phyloP scores from a whole-genome alignment of 2,797 vertebrate species.

The Passerculus sandwichensis region DNA sequence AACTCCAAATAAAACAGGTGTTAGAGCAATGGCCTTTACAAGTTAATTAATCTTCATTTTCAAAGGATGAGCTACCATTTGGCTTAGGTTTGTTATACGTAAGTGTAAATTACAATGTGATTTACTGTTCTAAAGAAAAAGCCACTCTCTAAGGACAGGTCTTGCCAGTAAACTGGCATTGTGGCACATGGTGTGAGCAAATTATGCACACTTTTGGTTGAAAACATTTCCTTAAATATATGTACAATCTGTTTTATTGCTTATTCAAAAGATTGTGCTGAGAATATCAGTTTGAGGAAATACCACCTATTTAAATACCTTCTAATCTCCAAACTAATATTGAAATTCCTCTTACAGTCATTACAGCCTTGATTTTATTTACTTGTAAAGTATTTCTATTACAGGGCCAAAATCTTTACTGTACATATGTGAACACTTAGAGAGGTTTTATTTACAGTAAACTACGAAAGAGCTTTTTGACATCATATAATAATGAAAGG shows the following conservation, averaged over 20 bases:
- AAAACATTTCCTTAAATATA: background rate
- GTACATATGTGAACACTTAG: background rate
- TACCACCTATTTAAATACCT: background rate
- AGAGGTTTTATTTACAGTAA: background rate
- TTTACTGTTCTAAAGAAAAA: conserved; percentile 24
- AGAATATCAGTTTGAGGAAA: background rate
- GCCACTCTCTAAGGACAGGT: background rate
- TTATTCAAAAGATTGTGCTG: background rate
- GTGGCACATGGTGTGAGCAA: background rate
- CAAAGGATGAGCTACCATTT: conserved; percentile 4
- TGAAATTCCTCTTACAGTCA: background rate
- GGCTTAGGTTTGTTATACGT: background rate
- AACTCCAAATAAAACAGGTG: conserved; percentile 66
- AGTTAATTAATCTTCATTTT: conserved; percentile 69
- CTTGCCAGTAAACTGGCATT: background rate
- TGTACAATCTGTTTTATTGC: background rate
- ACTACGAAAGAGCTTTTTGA: background rate
- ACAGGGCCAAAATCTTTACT: background rate
- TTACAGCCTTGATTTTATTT: background rate
- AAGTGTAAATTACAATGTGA: background rate
- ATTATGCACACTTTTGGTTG: background rate
- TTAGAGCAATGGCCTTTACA: conserved; percentile 39
- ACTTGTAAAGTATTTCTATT: background rate
- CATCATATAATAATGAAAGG: background rate
- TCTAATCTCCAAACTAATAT: background rate